These are phyloP conservation scores for Montipora efflorescens DNA, from an alignment of 64 coral and sea anemone species.

Conservation along the genomic window DNA sequence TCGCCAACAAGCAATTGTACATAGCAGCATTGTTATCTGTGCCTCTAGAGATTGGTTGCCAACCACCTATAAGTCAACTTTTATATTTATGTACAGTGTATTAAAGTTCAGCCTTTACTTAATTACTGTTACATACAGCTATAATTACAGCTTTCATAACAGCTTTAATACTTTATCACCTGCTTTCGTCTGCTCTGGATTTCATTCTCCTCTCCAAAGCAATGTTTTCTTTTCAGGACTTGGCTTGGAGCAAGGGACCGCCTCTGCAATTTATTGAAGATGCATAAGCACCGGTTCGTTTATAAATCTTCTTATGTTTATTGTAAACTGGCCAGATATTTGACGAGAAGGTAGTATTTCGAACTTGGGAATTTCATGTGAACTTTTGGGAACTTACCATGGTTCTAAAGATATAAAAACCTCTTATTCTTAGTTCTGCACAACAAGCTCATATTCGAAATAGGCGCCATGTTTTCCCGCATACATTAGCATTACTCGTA, in stretches of 20 bases:
- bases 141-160: too few species aligned
- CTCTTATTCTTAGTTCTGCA: background rate
- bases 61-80: too few species aligned
- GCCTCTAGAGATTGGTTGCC: too few species aligned
- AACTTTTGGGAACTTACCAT: conserved; percentile 25
- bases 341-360: background rate
- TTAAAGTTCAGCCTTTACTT: too few species aligned
- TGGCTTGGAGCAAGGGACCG: conserved; percentile 91
- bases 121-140: too few species aligned
- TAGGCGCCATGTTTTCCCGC: conserved; percentile 30
- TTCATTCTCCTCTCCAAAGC: conserved; percentile 34
- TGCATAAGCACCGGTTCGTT: too few species aligned
- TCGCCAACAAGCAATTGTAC: too few species aligned
- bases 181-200: conserved; percentile 61
- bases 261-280: conserved; percentile 44
- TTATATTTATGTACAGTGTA: too few species aligned
- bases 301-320: too few species aligned
- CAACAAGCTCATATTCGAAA: conserved; percentile 15
- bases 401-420: background rate
- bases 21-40: too few species aligned
- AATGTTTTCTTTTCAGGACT: conserved; percentile 86
- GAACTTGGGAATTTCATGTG: too few species aligned
- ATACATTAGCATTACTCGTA: background rate
- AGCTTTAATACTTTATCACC: conserved; percentile 15
- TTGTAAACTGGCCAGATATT: background rate